These are phyloP conservation scores for Dendrocopos noguchii DNA, from an alignment of 2,113 vertebrate species.

Conservation along the genomic window DNA sequence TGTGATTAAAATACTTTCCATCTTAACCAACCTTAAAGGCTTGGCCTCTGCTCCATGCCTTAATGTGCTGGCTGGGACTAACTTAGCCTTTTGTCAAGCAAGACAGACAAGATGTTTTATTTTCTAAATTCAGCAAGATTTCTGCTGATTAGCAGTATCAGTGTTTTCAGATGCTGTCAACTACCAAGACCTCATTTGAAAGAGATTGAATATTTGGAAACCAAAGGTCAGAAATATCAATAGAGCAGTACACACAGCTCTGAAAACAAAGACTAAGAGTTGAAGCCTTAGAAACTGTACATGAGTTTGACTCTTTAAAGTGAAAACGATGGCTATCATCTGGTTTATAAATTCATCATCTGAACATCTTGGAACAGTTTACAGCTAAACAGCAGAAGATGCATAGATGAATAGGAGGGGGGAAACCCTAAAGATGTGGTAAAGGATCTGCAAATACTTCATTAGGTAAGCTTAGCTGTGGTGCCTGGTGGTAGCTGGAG, in stretches of 20 bases:
- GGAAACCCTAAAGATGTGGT: neutral
- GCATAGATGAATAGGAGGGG: neutral
- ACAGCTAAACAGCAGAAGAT: neutral
- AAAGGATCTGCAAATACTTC: neutral
- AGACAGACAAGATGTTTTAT: neutral
- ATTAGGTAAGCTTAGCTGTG: neutral
- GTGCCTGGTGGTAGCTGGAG: neutral
- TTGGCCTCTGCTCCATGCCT: neutral
- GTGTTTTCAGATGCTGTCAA: neutral
- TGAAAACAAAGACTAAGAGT: conserved; percentile 13
- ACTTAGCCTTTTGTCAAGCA: neutral
- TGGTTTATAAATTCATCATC: conserved; percentile 28
- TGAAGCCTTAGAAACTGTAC: conserved; percentile 10
- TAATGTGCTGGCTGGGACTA: neutral
- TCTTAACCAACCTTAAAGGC: neutral
- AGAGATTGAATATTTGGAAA: conserved; percentile 17
- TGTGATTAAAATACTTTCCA: conserved; percentile 19
- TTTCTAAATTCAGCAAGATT: neutral
- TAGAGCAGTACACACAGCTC: neutral
- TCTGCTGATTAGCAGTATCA: neutral
- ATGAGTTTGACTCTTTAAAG: neutral
- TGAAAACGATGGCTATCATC: conserved; percentile 19
- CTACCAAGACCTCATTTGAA: neutral
- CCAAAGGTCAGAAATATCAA: conserved; percentile 29
- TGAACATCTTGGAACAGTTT: conserved; percentile 20